Evolutionary conservation across 2,113 vertebrate genomes (phyloP).

Genomic region (Python bivittatus): DNA sequence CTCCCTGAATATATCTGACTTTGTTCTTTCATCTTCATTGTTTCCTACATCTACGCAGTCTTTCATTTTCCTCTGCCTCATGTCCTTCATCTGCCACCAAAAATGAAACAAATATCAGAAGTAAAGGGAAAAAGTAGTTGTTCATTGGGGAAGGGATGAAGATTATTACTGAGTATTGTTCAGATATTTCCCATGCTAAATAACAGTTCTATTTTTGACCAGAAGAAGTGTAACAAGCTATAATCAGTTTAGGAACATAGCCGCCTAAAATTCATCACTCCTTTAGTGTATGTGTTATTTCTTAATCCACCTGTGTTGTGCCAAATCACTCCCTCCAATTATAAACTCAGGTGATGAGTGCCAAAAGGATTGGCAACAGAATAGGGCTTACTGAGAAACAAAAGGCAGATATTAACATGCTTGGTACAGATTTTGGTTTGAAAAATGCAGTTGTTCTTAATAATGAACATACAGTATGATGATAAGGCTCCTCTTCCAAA

Average conservation of each 20-base stretch:
- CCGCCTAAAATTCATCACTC: not conserved
- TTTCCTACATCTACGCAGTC: constrained; percentile 25
- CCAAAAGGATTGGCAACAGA: not conserved
- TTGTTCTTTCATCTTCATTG: constrained; percentile 24
- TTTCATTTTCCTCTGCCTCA: constrained; percentile 27
- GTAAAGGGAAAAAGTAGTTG: not conserved
- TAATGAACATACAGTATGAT: not conserved
- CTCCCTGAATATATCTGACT: constrained; percentile 19
- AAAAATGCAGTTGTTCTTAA: not conserved
- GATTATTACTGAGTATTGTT: not conserved
- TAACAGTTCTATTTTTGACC: not conserved
- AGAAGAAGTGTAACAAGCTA: not conserved
- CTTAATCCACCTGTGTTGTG: not conserved
- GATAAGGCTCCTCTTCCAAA: not conserved
- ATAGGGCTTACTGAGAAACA: not conserved
- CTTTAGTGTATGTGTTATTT: not conserved
- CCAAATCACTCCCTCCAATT: not conserved
- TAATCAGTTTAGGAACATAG: not conserved
- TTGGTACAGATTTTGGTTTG: not conserved
- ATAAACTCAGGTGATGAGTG: not conserved
- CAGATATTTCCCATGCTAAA: not conserved
- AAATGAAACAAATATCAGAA: not conserved
- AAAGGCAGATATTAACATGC: not conserved
- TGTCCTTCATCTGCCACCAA: not conserved
- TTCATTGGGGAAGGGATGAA: not conserved